These are phyloP conservation scores for Phoenicopterus ruber DNA, from an alignment of 2,113 vertebrate species.

Conservation along the genomic window DNA sequence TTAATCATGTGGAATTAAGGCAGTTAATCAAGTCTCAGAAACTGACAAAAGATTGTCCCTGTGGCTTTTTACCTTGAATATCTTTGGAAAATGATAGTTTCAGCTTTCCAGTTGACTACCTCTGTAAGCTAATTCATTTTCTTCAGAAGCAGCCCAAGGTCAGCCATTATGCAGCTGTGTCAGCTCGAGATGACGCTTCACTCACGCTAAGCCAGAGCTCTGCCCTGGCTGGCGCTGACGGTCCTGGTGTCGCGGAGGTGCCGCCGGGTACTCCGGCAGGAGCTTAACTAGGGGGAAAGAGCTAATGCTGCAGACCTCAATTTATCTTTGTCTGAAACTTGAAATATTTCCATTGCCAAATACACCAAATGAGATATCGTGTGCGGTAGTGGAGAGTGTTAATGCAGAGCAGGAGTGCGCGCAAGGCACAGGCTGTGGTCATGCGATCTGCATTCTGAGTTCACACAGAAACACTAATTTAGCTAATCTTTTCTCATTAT, in stretches of 20 bases:
- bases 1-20: conserved; percentile 78
- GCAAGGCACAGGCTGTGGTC: not conserved
- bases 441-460: not conserved
- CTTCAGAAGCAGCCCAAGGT: conserved; percentile 67
- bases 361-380: not conserved
- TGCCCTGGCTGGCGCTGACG: not conserved
- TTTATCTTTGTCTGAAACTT: not conserved
- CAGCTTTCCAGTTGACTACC: conserved; percentile 58
- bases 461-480: not conserved
- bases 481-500: conserved; percentile 32
- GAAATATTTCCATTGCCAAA: not conserved
- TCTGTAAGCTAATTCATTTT: conserved; percentile 57
- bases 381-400: not conserved
- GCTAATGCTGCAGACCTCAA: not conserved
- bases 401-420: not conserved
- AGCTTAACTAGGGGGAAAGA: not conserved
- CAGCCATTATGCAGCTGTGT: not conserved
- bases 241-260: not conserved
- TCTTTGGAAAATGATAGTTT: conserved; percentile 66
- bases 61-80: conserved; percentile 65
- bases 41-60: conserved; percentile 61
- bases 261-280: not conserved
- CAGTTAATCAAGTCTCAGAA: conserved; percentile 71
- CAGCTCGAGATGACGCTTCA: conserved; percentile 20
- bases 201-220: not conserved